Base-by-base conservation (phyloP, 1,140 invertebrate species). In the Euwallacea similis region DNA sequence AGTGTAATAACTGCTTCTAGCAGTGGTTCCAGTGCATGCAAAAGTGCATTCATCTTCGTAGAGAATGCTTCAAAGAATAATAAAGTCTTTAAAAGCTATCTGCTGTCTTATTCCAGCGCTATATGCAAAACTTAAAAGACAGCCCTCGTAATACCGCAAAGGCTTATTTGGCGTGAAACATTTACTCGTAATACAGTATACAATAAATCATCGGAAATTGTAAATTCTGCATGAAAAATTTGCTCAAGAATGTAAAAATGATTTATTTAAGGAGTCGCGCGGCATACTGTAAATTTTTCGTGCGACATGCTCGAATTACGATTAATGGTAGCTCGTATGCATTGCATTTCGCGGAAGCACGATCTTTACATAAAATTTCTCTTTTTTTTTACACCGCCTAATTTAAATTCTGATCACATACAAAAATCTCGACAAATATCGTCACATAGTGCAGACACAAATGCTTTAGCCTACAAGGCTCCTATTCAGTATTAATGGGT, bases 231-330 rank as follows among this genome's bases (percentile, higher is more conserved):
- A 53, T 53, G 50, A 15, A 33, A 58, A 58, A 15, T 58, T 33
- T 58, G 16, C 10, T 58, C 55, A n/a, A 41, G 55, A 58, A 58
- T 15, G 13, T 13, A 50, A 58, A 58, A 58, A 58, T 58, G 55
- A 58, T 58, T 58, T 58, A 58, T 58, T 58, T 58, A 58, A 58
- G 55, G 16, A 16, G 55, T n/a, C 55, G n/a, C 16, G 21, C 6
- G 11, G 21, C 21, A 33, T 33, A 33, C 21, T 33, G 21, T 33
- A 15, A 58, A 11, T 15, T 16, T 15, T 58, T 33, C 16, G 13
- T 58, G 55, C 55, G 7, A 58, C 55, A 58, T 33, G 55, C 55
- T 58, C 55, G 55, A 58, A 58, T 58, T 16, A 58, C 55, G 55
- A 58, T 58, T 58, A 16, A 58, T 58, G 55, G 55, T 50, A 10